Percentiles rank a stretch among this genome's conserved stretches.
Evolutionary conservation across 2,113 vertebrate genomes (phyloP).

Genomic region (Ageneiosus marmoratus): DNA sequence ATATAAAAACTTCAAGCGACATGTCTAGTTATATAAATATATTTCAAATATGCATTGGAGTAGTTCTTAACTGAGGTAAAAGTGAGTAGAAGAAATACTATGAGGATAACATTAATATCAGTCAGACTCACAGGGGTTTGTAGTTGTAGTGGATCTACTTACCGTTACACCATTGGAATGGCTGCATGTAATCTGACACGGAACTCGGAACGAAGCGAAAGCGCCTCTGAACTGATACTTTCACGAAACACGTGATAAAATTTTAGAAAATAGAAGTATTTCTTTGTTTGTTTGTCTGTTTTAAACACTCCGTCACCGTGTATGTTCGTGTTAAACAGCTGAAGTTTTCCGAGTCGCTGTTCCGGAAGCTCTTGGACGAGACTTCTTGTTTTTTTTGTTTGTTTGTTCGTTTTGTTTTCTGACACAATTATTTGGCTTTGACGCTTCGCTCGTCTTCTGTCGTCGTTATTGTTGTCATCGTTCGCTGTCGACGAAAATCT

Average conservation of each 20-base stretch:
- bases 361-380: not conserved
- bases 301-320: not conserved
- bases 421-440: not conserved
- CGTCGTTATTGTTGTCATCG: not conserved
- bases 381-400: not conserved
- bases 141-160: conserved; percentile 55
- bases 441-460: not conserved
- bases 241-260: no score
- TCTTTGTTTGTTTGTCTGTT: not conserved
- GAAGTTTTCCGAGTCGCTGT: not conserved
- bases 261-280: no score
- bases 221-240: not conserved
- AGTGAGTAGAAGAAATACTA: not conserved
- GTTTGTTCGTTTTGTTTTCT: not conserved
- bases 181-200: conserved; percentile 79
- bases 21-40: not conserved
- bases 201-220: conserved; percentile 38
- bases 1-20: not conserved
- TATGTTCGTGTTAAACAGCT: not conserved
- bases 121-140: not conserved
- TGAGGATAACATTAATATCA: not conserved
- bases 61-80: not conserved
- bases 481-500: conserved; percentile 5
- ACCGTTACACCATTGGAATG: conserved; percentile 82
- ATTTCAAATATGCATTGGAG: not conserved